phyloP scores from a whole-genome alignment of 2,113 vertebrate species.

The Mirounga angustirostris region DNA sequence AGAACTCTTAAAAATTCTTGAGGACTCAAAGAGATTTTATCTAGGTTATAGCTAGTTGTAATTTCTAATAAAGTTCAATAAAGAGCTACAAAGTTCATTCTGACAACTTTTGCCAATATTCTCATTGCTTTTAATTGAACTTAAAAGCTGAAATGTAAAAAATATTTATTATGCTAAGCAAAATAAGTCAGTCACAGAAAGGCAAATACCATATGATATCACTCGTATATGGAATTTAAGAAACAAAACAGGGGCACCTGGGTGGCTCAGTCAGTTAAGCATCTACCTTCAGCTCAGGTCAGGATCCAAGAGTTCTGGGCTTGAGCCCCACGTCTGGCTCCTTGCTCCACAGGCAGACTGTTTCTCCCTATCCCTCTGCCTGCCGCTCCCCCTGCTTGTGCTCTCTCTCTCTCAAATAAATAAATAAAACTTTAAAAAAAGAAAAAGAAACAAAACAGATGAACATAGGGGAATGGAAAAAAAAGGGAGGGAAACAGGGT shows the following conservation, averaged over 20 bases:
- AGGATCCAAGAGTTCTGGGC: no score
- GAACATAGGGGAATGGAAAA: not conserved
- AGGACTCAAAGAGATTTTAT: not conserved
- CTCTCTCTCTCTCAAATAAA: not conserved
- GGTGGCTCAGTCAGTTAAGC: not conserved
- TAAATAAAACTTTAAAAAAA: not conserved
- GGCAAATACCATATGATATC: no score
- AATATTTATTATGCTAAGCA: no score
- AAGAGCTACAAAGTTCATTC: not conserved
- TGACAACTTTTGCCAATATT: not conserved
- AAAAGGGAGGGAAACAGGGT: no score
- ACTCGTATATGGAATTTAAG: no score
- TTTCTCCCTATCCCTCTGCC: not conserved
- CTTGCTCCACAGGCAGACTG: not conserved
- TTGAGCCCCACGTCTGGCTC: not conserved
- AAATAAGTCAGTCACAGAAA: no score
- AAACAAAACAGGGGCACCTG: not conserved
- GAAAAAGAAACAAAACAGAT: not conserved
- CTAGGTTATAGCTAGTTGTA: not conserved
- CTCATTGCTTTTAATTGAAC: not conserved
- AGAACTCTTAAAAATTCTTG: not conserved
- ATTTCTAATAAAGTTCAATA: not conserved
- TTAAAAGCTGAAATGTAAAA: not conserved
- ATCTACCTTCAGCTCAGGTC: not conserved
- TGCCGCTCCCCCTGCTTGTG: not conserved